Percentiles rank a stretch among this genome's conserved stretches.
These are phyloP conservation scores for Anolis sagrei DNA, from an alignment of 2,113 vertebrate genomes.

Conservation along the genomic window DNA sequence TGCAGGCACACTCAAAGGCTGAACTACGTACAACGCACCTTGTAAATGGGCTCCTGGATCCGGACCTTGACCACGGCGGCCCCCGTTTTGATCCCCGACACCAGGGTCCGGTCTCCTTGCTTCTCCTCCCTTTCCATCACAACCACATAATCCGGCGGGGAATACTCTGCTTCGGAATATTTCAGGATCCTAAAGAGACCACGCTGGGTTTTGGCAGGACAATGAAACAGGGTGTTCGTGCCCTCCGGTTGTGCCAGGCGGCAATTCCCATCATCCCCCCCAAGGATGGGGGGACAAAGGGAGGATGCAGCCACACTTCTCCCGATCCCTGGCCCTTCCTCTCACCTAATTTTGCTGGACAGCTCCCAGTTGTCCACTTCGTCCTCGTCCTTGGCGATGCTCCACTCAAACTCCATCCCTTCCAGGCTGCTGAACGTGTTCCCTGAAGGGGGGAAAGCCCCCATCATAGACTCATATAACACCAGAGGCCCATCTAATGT, in stretches of 20 bases:
- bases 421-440: conserved; percentile 79
- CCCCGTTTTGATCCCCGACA: conserved; percentile 75
- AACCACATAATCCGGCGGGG: conserved; percentile 66
- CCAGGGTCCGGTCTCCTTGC: conserved; percentile 73
- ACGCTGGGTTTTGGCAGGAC: not conserved
- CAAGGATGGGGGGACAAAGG: too few relatives aligned
- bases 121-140: conserved; percentile 74
- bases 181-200: conserved; percentile 73
- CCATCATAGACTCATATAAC: too few relatives aligned
- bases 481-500: too few relatives aligned
- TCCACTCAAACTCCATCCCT: conserved; percentile 74
- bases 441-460: conserved; percentile 58
- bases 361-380: conserved; percentile 60
- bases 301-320: too few relatives aligned
- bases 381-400: conserved; percentile 61
- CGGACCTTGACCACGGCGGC: conserved; percentile 68
- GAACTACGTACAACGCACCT: too few relatives aligned
- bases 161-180: conserved; percentile 74
- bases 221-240: too few relatives aligned
- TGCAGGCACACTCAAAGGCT: too few relatives aligned
- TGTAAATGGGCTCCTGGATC: conserved; percentile 71
- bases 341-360: conserved; percentile 73
- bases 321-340: too few relatives aligned
- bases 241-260: too few relatives aligned
- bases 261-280: too few relatives aligned